Evolutionary conservation across 2,113 vertebrate species (phyloP).

Genomic region (Elephas maximus): DNA sequence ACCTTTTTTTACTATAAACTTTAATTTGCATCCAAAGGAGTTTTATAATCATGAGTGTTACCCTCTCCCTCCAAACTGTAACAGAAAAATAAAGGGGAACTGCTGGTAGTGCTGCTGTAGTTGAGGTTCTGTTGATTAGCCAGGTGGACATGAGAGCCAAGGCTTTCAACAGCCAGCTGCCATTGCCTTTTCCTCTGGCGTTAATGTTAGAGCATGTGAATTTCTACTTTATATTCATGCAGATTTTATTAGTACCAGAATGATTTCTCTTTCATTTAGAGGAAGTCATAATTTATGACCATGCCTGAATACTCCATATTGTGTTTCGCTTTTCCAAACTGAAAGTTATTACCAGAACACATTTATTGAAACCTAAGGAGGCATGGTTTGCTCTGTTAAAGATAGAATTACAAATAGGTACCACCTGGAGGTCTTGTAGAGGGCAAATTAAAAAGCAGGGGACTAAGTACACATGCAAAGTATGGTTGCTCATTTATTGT

Average conservation of each 20-base stretch:
- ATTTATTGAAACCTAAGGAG: conserved; percentile 59
- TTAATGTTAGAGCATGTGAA: conserved; percentile 40
- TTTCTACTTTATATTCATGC: conserved; percentile 67
- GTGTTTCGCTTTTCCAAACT: conserved; percentile 70
- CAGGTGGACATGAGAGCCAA: conserved; percentile 56
- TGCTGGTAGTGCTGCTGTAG: conserved; percentile 6
- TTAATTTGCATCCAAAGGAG: conserved; percentile 38
- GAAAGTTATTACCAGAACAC: conserved; percentile 62
- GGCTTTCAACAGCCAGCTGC: conserved; percentile 53
- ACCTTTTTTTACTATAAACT: conserved; percentile 10
- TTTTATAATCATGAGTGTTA: conserved; percentile 45
- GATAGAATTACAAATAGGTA: conserved; percentile 34
- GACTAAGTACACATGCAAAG: neutral
- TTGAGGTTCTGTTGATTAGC: neutral
- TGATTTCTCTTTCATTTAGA: conserved; percentile 71
- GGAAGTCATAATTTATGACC: conserved; percentile 58
- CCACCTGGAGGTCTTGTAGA: neutral
- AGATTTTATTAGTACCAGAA: conserved; percentile 77
- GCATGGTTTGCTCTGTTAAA: neutral
- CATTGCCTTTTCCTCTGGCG: conserved; percentile 58
- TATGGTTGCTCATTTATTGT: conserved; percentile 4
- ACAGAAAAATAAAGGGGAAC: conserved; percentile 56
- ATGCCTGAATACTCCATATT: conserved; percentile 55
- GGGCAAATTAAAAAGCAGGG: conserved; percentile 62
- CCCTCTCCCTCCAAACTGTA: neutral